Conservation (phyloP, 2,797 vertebrate species). For the Eremophila alpestris region DNA sequence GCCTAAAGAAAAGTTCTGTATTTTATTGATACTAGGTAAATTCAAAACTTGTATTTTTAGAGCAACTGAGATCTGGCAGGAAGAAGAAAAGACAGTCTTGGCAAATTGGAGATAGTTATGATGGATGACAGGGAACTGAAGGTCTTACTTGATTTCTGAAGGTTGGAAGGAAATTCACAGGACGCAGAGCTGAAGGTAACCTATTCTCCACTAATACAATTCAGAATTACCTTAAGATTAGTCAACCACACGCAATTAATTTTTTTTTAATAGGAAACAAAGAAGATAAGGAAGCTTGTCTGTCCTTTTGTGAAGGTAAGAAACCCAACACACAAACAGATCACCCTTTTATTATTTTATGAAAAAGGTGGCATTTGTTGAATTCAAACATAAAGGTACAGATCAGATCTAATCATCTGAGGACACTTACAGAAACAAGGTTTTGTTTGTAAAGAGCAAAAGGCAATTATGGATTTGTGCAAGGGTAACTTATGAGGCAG, state of each 20-base stretch:
- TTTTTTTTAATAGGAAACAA: background rate
- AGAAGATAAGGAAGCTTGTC: background rate
- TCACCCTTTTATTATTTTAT: background rate
- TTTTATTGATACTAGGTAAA: background rate
- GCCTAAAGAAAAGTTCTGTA: background rate
- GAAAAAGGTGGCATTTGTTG: background rate
- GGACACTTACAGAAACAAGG: background rate
- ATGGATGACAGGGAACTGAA: background rate
- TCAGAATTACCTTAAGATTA: background rate
- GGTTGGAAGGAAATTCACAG: background rate
- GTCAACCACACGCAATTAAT: background rate
- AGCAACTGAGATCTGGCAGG: background rate
- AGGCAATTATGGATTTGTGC: background rate
- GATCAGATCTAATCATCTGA: background rate
- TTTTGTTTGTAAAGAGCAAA: background rate
- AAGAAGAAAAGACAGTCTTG: background rate
- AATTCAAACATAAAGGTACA: background rate
- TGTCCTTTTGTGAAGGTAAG: background rate
- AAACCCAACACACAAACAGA: background rate
- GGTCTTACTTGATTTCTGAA: background rate
- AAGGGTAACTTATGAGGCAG: background rate
- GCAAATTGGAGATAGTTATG: background rate
- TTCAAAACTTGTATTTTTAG: background rate
- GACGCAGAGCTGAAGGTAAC: background rate
- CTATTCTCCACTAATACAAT: background rate